Evolutionary conservation across 1,140 invertebrate species (phyloP), one percentile per base, ranked within the genome.

Genomic region (Neomicropteryx cornuta): DNA sequence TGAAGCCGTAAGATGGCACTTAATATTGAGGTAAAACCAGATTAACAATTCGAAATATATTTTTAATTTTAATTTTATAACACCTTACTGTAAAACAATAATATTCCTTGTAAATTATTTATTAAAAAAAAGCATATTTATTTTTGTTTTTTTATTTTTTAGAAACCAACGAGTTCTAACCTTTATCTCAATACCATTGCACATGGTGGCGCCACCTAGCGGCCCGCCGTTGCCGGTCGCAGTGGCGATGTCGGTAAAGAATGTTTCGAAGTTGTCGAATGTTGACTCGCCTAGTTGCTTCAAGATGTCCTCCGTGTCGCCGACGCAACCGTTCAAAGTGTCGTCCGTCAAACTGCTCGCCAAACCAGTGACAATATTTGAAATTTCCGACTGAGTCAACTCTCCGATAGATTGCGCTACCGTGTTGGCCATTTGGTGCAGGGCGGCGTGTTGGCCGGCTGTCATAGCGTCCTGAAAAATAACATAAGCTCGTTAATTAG

Each of bases 261-360:
- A 66, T 20, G 61, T 68, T 37, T 68, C 64, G 30, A 68, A 60
- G 43, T 65, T 65, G 28, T 65, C 62, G 49, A 80, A 79, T 3
- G 72, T 73, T 3, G 76, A 73, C 41, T 81, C 77, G 3, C 71
- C 76, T 8, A 83, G 60, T 46, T 81, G 77, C 46, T 81, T 79
- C 37, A 83, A 73, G 35, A 83, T 75, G 45, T 81, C 79, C 38
- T 81, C 79, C 11, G 78, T 72, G 45, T 79, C 76, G 11, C 70
- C 66, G 5, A 73, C 71, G n/a, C 58, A 47, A n/a, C 42, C 48
- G 13, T 64, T 59, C 11, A 64, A 55, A 28, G 54, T 51, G 20
- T 66, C 66, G 3, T 57, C 51, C 17, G 57, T 58, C 23, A 57
- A 48, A 46, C 24, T 54, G 49, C 20, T 45, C 18, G 59, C 58